Conservation (phyloP, 2,797 vertebrate genomes). For the Cephalopachus bancanus region DNA sequence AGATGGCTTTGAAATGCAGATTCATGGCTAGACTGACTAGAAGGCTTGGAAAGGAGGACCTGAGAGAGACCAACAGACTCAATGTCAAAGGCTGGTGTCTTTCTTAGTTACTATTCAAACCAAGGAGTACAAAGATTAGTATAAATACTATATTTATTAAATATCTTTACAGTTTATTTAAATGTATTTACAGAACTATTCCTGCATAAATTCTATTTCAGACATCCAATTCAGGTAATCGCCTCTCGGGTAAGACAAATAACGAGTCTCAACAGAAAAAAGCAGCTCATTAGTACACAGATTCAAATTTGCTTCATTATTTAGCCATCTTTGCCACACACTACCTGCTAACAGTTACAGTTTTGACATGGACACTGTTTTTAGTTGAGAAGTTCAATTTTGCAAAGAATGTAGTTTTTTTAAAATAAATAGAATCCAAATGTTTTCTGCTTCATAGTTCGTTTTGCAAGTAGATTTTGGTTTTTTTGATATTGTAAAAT, state of each 20-base stretch:
- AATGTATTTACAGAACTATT: constrained; percentile 98
- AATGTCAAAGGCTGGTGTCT: background rate
- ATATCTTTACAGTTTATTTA: constrained; percentile 97
- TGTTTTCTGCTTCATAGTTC: constrained; percentile 72
- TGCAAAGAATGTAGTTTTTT: constrained; percentile 58
- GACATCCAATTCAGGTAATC: constrained; percentile 91
- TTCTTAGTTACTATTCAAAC: constrained; percentile 42
- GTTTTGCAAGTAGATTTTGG: constrained; percentile 59
- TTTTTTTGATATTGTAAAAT: constrained; percentile 45
- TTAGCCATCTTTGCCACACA: constrained; percentile 85
- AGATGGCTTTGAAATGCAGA: background rate
- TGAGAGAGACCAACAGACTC: background rate
- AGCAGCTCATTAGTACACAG: constrained; percentile 87
- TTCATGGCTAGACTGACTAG: background rate
- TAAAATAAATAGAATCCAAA: constrained; percentile 55
- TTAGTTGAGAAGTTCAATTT: constrained; percentile 57
- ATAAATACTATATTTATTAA: constrained; percentile 99
- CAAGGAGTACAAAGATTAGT: constrained; percentile 87
- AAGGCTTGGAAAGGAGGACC: constrained; percentile 6
- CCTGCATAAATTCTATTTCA: constrained; percentile 92
- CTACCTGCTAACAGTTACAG: constrained; percentile 79
- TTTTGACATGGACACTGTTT: constrained; percentile 61
- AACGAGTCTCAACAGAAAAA: constrained; percentile 89
- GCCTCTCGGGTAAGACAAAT: constrained; percentile 89
- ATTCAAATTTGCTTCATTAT: constrained; percentile 81